Conservation (phyloP, 2,797 vertebrate species). For the Girardinus metallicus region DNA sequence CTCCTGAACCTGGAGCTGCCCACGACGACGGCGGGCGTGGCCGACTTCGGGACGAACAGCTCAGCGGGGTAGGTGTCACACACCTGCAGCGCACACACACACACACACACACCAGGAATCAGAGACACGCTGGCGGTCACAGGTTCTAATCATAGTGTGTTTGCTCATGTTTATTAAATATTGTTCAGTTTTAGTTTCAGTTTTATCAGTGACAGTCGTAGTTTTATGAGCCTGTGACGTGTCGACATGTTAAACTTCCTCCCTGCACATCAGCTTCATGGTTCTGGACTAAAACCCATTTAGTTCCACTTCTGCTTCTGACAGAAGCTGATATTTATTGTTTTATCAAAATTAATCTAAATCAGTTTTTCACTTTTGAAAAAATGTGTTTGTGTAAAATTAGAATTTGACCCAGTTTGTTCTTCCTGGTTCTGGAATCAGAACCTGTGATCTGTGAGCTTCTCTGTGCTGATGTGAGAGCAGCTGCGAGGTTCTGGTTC, state of each 20-base stretch:
- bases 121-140: background rate
- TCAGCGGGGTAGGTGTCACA: slow-evolving; percentile 93
- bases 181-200: no score
- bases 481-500: background rate
- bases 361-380: no score
- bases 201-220: no score
- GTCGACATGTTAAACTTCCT: no score
- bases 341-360: no score
- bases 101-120: background rate
- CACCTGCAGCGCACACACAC: slow-evolving; percentile 75
- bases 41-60: slow-evolving; percentile 90
- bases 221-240: no score
- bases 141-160: no score
- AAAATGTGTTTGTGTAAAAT: no score
- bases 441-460: background rate
- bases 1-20: slow-evolving; percentile 95
- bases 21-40: slow-evolving; percentile 87
- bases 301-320: background rate
- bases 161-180: no score
- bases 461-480: background rate
- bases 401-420: background rate
- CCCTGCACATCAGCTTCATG: no score
- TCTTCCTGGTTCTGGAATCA: background rate
- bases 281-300: background rate
- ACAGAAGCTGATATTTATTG: no score